Percentiles rank a stretch among this genome's conserved stretches.
These are phyloP conservation scores for Apeltes quadracus DNA, from an alignment of 2,113 vertebrate species.

Conservation along the genomic window DNA sequence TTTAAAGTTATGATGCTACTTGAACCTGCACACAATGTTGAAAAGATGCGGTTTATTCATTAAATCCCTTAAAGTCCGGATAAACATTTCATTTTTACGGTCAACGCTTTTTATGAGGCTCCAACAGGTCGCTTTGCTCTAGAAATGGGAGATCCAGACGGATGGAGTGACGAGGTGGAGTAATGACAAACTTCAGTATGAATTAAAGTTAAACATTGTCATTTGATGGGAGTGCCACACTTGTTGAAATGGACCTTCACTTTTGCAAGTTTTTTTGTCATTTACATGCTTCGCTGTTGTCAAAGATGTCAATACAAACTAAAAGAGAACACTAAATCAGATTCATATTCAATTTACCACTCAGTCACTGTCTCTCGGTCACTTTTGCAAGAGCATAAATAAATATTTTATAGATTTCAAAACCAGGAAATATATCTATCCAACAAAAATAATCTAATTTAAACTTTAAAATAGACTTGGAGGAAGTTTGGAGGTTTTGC, in stretches of 20 bases:
- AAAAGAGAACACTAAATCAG: constrained; percentile 25
- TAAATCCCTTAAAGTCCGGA: background rate
- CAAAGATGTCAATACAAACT: constrained; percentile 14
- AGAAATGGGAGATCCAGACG: constrained; percentile 48
- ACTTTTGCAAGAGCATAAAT: constrained; percentile 28
- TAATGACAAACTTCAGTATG: constrained; percentile 62
- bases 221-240: constrained; percentile 66
- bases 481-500: background rate
- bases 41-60: background rate
- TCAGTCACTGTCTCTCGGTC: background rate
- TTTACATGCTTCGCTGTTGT: constrained; percentile 24
- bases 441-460: background rate
- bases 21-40: constrained; percentile 29
- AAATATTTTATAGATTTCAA: constrained; percentile 24
- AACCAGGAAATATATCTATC: constrained; percentile 27
- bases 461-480: constrained; percentile 15
- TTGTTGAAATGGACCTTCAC: constrained; percentile 44
- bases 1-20: too few species aligned
- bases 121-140: constrained; percentile 52
- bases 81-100: constrained; percentile 25
- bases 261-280: constrained; percentile 21
- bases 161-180: constrained; percentile 57
- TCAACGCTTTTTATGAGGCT: constrained; percentile 39
- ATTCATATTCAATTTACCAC: constrained; percentile 7
- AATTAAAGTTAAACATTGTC: constrained; percentile 67